Evolutionary conservation across 2,797 vertebrate species (phyloP).

Genomic region (Cottoperca gobio): DNA sequence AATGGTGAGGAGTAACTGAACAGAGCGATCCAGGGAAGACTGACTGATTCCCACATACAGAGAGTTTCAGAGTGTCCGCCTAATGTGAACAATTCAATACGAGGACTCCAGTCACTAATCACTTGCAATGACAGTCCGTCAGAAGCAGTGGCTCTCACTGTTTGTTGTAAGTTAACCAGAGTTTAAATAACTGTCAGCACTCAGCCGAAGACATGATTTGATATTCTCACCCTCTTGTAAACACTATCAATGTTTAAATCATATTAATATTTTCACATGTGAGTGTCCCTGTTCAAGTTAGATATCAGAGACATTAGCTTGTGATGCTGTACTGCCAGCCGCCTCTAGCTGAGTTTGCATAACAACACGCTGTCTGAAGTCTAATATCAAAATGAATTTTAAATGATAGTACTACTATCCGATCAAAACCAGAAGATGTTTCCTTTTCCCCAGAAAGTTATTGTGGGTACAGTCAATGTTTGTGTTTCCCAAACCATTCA

Average conservation of each 20-base stretch:
- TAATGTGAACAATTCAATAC: too few species aligned
- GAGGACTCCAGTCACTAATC: too few species aligned
- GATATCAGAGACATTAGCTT: conserved; percentile 33
- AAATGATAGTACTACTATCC: conserved; percentile 44
- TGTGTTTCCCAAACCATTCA: conserved; percentile 5
- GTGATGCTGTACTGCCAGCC: conserved; percentile 14
- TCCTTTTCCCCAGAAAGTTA: conserved; percentile 24
- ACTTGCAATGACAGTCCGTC: too few species aligned
- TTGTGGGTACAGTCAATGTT: conserved; percentile 5
- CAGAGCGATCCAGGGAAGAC: too few species aligned
- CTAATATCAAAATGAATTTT: conserved; percentile 63
- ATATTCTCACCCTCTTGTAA: conserved; percentile 7
- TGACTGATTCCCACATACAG: too few species aligned
- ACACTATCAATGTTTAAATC: conserved; percentile 39
- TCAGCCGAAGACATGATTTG: background rate
- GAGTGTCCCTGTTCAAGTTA: conserved; percentile 8
- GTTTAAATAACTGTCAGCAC: background rate
- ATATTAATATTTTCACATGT: conserved; percentile 31
- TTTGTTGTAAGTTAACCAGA: background rate
- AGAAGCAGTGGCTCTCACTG: too few species aligned
- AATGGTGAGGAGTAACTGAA: too few species aligned
- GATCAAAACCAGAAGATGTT: conserved; percentile 42
- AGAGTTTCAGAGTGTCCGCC: too few species aligned
- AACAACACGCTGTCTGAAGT: conserved; percentile 43
- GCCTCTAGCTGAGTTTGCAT: conserved; percentile 30